These are phyloP conservation scores for Drosophila parabipectinata DNA, from an alignment of 1,140 invertebrate species.

Conservation along the genomic window DNA sequence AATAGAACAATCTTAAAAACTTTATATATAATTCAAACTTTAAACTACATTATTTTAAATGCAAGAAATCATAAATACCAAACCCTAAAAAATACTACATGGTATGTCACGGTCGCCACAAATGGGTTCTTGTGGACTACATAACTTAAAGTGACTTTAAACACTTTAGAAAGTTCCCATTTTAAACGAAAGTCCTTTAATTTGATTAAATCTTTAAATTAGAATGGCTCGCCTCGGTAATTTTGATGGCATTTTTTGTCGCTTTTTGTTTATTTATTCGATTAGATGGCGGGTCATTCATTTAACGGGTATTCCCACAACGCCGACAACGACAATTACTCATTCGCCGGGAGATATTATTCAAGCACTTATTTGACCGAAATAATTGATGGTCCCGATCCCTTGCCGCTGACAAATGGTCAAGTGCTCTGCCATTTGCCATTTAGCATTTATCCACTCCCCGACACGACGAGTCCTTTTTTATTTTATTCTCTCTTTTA, in stretches of 20 bases:
- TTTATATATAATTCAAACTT: no score
- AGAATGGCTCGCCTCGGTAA: background rate
- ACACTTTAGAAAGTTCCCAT: no score
- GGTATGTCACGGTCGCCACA: no score
- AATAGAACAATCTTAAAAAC: no score
- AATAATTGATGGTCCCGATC: slow-evolving; percentile 31
- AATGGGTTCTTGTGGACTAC: no score
- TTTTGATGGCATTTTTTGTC: background rate
- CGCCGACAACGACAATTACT: slow-evolving; percentile 22
- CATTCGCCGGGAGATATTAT: slow-evolving; percentile 14
- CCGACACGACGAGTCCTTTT: slow-evolving; percentile 1
- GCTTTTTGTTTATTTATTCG: background rate
- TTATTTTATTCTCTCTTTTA: background rate
- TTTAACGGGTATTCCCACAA: slow-evolving; percentile 17
- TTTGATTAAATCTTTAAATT: background rate
- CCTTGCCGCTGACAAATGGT: slow-evolving; percentile 25
- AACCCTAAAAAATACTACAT: no score
- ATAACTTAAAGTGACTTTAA: no score
- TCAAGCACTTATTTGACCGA: slow-evolving; percentile 28
- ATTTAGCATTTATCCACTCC: slow-evolving; percentile 10
- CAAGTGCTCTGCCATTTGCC: slow-evolving; percentile 25
- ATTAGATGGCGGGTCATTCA: slow-evolving; percentile 16
- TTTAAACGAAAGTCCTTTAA: background rate
- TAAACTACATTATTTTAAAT: no score
- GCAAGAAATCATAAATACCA: no score